Evolutionary conservation across 2,888 invertebrate species (phyloP).

Genomic region (Coenonympha arcania): DNA sequence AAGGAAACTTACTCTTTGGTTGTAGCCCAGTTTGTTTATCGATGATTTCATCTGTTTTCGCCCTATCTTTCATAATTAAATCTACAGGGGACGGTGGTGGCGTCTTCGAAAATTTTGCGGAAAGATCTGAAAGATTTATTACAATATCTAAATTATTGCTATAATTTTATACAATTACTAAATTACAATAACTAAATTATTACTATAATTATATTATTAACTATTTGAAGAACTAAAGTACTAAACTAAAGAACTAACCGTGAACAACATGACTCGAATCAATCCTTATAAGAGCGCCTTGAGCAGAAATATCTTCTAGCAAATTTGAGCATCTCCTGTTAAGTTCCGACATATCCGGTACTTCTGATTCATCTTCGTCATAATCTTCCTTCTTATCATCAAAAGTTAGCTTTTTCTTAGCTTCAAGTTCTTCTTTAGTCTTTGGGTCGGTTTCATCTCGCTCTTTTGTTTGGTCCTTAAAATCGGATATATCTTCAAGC

Average conservation of each 20-base stretch:
- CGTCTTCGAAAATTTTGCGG: constrained; percentile 78
- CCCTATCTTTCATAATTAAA: constrained; percentile 70
- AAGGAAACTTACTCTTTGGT: constrained; percentile 59
- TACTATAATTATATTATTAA: too few relatives aligned
- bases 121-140: constrained; percentile 66
- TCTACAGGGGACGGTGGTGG: constrained; percentile 82
- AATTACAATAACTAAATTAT: too few relatives aligned
- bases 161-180: too few relatives aligned
- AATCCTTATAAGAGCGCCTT: constrained; percentile 66
- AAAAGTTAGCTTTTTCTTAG: constrained; percentile 26
- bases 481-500: constrained; percentile 36
- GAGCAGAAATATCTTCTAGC: constrained; percentile 65
- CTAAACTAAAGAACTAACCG: too few relatives aligned
- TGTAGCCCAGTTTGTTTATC: constrained; percentile 64
- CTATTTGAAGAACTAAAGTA: too few relatives aligned
- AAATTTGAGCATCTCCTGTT: constrained; percentile 70
- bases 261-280: constrained; percentile 67
- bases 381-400: constrained; percentile 25
- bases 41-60: constrained; percentile 56
- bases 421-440: constrained; percentile 37
- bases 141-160: too few relatives aligned
- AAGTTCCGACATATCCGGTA: constrained; percentile 64
- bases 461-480: constrained; percentile 35
- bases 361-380: constrained; percentile 42
- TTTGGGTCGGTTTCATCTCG: constrained; percentile 48